A percentile compares a stretch with the other conserved stretches of the same genome.
Conservation (phyloP, 2,113 vertebrate species). For the Cololabis saira region DNA sequence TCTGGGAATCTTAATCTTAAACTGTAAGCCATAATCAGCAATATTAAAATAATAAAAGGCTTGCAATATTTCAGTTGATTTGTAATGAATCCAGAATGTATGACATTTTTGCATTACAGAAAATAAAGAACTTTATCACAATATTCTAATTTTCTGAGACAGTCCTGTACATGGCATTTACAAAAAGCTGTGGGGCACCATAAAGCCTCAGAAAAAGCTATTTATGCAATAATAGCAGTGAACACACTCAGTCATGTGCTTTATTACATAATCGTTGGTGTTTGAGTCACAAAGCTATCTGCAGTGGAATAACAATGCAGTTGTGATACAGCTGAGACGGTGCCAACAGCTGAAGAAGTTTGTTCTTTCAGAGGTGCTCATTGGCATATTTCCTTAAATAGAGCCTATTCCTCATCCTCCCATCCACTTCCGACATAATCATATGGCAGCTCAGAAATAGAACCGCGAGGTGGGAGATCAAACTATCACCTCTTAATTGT, state of each 20-base stretch:
- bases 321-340: constrained; percentile 22
- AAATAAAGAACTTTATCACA: no score
- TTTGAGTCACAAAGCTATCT: constrained; percentile 4
- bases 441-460: constrained; percentile 75
- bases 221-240: not conserved
- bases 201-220: no score
- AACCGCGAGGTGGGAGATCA: constrained; percentile 78
- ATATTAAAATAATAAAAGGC: no score
- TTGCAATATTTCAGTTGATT: no score
- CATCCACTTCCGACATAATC: constrained; percentile 72
- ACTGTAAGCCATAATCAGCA: no score
- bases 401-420: constrained; percentile 60
- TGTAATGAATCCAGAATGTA: no score
- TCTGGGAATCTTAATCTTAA: no score
- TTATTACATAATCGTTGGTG: constrained; percentile 20
- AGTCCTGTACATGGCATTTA: no score
- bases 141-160: no score
- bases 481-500: constrained; percentile 84
- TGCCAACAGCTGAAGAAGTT: constrained; percentile 33
- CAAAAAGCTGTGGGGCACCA: no score
- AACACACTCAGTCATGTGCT: constrained; percentile 15
- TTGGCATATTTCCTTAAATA: constrained; percentile 68
- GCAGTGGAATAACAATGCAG: not conserved
- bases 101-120: no score
- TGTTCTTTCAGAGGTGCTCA: constrained; percentile 55